Evolutionary conservation across 2,888 invertebrate species (phyloP), one percentile per base, ranked within the genome.

Genomic region (Dryadula phaetusa): DNA sequence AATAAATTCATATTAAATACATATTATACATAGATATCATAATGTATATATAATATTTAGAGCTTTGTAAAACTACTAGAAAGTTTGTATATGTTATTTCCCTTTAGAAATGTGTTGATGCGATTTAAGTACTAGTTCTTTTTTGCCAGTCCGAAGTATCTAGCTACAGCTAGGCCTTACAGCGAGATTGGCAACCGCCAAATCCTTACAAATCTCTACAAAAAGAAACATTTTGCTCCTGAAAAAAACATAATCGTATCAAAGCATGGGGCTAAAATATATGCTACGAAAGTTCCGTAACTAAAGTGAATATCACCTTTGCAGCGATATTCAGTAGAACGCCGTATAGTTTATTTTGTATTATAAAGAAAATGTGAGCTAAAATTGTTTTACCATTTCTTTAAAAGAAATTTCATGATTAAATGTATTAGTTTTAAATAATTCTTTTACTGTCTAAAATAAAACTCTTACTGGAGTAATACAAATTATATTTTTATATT

Each of bases 201-300:
- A 90, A 90, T 90, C 89, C 87, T 76, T 74, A 83, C 83, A 89
- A 90, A 90, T 90, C 88, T 86, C 75, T 78, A 79, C 79, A 77
- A 69, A 71, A 69, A 67, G 75, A 79, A 82, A 78, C 82, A 77
- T 81, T 77, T 75, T 75, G 71, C 72, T 76, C 71, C 65, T 75
- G 76, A 75, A 83, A 84, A n/a, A 85, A 87, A 86, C 76, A 82
- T 82, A 81, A 84, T 83, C 83, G 79, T 81, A 84, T 85, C 80
- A 82, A 84, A 83, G 84, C 79, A 81, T 77, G 72, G 76, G 67
- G 72, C 28, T 74, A 77, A 77, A 75, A 75, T 74, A 66, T 75
- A 71, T 68, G 58, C 65, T 64, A 76, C 73, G 22, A 56, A 37
- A 40, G 28, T 52, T 52, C 16, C 52, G 28, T 32, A 28, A 52